Evolutionary conservation across 2,113 vertebrate species (phyloP), one percentile per base, ranked within the genome.

Genomic region (Menidia beryllina): DNA sequence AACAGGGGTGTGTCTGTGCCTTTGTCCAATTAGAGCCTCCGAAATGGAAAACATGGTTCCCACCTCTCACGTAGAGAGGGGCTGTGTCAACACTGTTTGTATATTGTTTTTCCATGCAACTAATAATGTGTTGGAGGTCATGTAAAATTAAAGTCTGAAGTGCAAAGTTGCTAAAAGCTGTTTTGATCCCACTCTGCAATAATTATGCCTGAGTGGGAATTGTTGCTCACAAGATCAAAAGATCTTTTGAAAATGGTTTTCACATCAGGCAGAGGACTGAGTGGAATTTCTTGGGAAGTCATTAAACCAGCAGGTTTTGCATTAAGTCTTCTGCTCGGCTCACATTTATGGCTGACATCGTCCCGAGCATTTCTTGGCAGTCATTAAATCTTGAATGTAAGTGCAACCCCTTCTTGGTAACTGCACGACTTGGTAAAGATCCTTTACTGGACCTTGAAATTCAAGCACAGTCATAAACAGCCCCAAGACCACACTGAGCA

Each of bases 11-110:
- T 87, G 85, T 69, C 53, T 59, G 60, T 45, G 10, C 41, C 26
- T 47, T 45, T 58, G 70, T 52, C 91, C 75, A 90, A 84, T 86
- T 17, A 63, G 55, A 78, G 48, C 39, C 64, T 45, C 1, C 7
- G 23, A 21, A 79, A 11, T 3, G 58, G 86, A 86, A 75, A 83
- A 83, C 80, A 83, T 85, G 79, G 77, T 39, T 57, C 34, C 53
- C n/a, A n/a, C 9, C 36, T 39, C 81, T 75, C 36, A 7, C 39
- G 27, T 25, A 12, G 54, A 62, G 11, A 23, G n/a, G 26, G 60
- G 24, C 53, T 53, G 23, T 39, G 24, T 43, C 19, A 39, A 14
- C 19, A 49, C 7, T 41, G 15, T 39, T 45, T 63, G 4, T 49
- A 38, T 53, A 43, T 11, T 49, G 6, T 72, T 51, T 56, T 66